phyloP scores from a whole-genome alignment of 1,140 invertebrate genomes.

The Zaprionus davidi region DNA sequence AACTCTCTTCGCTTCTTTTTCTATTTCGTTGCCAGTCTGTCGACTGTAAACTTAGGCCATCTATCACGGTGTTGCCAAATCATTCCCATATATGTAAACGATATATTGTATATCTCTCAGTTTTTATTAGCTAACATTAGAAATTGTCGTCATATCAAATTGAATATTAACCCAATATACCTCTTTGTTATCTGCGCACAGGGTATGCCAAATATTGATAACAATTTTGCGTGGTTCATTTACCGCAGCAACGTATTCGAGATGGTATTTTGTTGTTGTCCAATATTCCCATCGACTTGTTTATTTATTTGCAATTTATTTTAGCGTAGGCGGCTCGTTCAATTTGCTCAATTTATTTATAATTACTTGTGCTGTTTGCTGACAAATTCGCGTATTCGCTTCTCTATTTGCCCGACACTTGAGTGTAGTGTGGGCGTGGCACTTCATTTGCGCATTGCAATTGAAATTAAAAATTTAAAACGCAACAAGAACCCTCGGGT shows the following conservation, averaged over 20 bases:
- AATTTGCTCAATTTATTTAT: slow-evolving; percentile 72
- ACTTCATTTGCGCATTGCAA: slow-evolving; percentile 52
- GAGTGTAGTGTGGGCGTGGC: slow-evolving; percentile 13
- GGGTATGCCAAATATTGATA: slow-evolving; percentile 46
- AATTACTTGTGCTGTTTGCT: slow-evolving; percentile 62
- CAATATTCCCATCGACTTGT: slow-evolving; percentile 9
- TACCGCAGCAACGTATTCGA: slow-evolving; percentile 17
- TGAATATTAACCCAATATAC: neutral
- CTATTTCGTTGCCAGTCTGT: too few species aligned
- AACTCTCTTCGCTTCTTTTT: too few species aligned
- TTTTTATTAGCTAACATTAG: neutral
- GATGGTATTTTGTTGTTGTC: slow-evolving; percentile 32
- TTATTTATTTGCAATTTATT: slow-evolving; percentile 37
- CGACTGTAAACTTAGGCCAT: too few species aligned
- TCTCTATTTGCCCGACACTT: slow-evolving; percentile 27
- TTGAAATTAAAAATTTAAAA: slow-evolving; percentile 75
- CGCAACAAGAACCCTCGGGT: slow-evolving; percentile 46
- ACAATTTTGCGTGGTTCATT: slow-evolving; percentile 57
- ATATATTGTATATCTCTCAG: too few species aligned
- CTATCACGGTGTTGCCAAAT: too few species aligned
- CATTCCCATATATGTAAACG: too few species aligned
- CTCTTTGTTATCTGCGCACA: neutral
- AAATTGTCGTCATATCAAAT: neutral
- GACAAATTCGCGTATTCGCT: slow-evolving; percentile 62
- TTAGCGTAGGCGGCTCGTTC: slow-evolving; percentile 41